Conservation (phyloP, 2,797 vertebrate genomes). For the Tarsius wallacei region DNA sequence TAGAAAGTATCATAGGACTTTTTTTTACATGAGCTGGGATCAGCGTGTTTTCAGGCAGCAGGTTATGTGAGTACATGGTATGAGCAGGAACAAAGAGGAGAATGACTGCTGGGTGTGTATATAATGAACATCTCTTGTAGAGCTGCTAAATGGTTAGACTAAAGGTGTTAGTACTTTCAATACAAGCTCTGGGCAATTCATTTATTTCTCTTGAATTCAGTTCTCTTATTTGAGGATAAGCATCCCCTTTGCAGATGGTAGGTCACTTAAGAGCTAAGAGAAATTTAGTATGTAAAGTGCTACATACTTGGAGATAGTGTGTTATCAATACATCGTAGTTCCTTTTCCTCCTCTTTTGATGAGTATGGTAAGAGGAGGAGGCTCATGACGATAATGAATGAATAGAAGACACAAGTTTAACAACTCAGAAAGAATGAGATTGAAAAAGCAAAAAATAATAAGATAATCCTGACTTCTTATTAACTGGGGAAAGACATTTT, state of each 20-base stretch:
- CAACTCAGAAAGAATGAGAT: not conserved
- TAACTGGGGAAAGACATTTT: not conserved
- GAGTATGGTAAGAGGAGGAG: not conserved
- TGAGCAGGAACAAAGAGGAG: not conserved
- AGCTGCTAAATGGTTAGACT: not conserved
- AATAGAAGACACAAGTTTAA: not conserved
- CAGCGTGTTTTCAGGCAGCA: not conserved
- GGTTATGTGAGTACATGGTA: not conserved
- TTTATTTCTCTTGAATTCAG: not conserved
- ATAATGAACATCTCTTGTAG: not conserved
- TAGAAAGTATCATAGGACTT: not conserved
- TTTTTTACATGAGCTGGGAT: not conserved
- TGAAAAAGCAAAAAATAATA: not conserved
- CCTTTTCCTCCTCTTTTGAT: not conserved
- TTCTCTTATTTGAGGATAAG: not conserved
- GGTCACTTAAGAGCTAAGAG: not conserved
- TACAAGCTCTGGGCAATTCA: not conserved
- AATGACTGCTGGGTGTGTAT: not conserved
- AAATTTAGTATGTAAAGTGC: not conserved
- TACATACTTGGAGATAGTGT: not conserved
- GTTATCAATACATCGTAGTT: not conserved
- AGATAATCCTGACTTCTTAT: not conserved
- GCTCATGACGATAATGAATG: not conserved
- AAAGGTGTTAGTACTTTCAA: not conserved
- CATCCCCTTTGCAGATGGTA: not conserved